Evolutionary conservation across 2,113 vertebrate genomes (phyloP), one percentile per base, ranked within the genome.

Genomic region (Spea bombifrons): DNA sequence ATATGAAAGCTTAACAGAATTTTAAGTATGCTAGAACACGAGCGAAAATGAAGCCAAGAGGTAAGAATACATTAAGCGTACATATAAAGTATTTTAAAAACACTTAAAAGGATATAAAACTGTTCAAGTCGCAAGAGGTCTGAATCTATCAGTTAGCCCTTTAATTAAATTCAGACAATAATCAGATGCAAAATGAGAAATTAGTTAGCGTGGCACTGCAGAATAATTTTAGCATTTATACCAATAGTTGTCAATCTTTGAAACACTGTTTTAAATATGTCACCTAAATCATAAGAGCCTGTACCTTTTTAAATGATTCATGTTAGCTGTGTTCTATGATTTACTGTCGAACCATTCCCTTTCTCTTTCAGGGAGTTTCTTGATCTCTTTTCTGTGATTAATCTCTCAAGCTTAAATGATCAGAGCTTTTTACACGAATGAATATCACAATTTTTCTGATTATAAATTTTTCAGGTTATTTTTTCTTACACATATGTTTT

Each of bases 211-310:
- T 73, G 85, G 43, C 66, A 65, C 75, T 55, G 64, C 83, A 86
- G 86, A 85, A 85, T 87, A 87, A 89, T 90, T 90, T 89, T 83
- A 75, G 85, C 84, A 87, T 86, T 87, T 86, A 83, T 88, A 88
- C 85, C 77, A 85, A 4, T 83, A 88, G 86, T 76, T 85, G 84
- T 85, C 86, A 88, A 82, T 86, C 83, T 82, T 84, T 48, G 73
- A 84, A 89, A 84, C 81, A 50, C 77, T 86, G 83, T 3, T 81
- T 89, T 89, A 89, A 75, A 86, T 82, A 83, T 66, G 86, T 82
- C 82, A 83, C 73, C 82, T 82, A 82, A 91, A 88, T 88, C 83
- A 88, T 67, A 84, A 81, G 73, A 85, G 84, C 81, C 76, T 75
- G 78, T 81, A 87, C 74, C 63, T 85, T 89, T 86, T 78, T 44